Conservation (phyloP, 2,797 vertebrate species). For the Poecilia picta region DNA sequence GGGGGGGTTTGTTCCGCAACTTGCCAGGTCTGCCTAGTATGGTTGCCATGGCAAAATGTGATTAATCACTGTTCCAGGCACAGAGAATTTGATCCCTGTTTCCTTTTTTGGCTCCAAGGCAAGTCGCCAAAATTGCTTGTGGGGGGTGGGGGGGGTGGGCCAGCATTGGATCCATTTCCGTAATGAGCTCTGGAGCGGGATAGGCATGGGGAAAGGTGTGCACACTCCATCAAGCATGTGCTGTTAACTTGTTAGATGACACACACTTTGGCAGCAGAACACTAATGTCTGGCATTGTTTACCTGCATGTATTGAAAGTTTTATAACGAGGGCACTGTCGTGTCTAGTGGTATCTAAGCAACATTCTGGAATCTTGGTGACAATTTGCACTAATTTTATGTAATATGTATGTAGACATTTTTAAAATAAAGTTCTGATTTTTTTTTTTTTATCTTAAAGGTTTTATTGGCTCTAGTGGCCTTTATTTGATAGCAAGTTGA, state of each 20-base stretch:
- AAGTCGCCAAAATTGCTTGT: slow-evolving; percentile 39
- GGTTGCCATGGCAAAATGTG: slow-evolving; percentile 69
- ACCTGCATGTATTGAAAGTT: slow-evolving; percentile 19
- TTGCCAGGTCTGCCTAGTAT: slow-evolving; percentile 49
- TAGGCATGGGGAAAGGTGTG: slow-evolving; percentile 1
- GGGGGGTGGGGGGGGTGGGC: background rate
- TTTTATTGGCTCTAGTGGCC: too few relatives aligned
- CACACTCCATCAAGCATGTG: slow-evolving; percentile 26
- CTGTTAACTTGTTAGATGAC: slow-evolving; percentile 33
- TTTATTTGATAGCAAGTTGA: too few relatives aligned
- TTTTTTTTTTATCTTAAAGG: too few relatives aligned
- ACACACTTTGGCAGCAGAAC: slow-evolving; percentile 25
- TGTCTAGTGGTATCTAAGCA: slow-evolving; percentile 16
- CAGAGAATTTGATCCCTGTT: slow-evolving; percentile 53
- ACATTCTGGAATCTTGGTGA: slow-evolving; percentile 21
- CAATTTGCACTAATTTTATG: slow-evolving; percentile 66
- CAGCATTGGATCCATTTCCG: slow-evolving; percentile 32
- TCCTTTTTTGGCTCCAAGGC: slow-evolving; percentile 49
- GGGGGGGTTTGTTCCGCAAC: slow-evolving; percentile 53
- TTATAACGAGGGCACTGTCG: slow-evolving; percentile 33
- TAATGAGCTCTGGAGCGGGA: slow-evolving; percentile 40
- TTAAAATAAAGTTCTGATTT: slow-evolving; percentile 70
- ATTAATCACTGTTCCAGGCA: slow-evolving; percentile 62
- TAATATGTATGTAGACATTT: slow-evolving; percentile 72
- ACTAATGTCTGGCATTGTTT: slow-evolving; percentile 28